These are phyloP conservation scores for Chionoecetes opilio DNA, from an alignment of 1,140 invertebrate species.

Conservation along the genomic window DNA sequence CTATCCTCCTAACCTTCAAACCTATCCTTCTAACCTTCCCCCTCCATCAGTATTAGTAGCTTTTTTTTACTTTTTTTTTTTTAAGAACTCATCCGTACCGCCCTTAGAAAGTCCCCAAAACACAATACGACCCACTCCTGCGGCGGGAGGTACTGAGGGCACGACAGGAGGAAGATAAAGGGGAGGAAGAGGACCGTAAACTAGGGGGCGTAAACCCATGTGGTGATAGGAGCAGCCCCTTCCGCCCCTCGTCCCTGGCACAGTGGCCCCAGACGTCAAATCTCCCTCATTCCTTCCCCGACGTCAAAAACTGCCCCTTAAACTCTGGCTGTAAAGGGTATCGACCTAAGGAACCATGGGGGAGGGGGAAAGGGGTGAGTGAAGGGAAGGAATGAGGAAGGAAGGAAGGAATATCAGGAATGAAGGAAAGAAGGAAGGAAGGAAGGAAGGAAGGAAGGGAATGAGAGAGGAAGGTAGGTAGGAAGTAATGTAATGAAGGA, in stretches of 20 bases:
- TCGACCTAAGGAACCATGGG: background rate
- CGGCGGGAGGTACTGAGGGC: no score
- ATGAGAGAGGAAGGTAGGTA: background rate
- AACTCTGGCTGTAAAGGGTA: background rate
- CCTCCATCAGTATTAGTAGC: background rate
- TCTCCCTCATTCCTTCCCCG: background rate
- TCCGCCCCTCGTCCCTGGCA: no score
- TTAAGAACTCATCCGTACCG: background rate
- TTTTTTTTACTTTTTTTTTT: background rate
- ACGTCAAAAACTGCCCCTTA: background rate
- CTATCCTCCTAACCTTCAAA: background rate
- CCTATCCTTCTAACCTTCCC: background rate
- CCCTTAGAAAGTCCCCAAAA: no score
- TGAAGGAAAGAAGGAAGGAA: background rate
- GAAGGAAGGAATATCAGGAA: background rate
- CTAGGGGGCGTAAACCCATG: no score
- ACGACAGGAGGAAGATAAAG: no score
- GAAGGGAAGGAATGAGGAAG: background rate
- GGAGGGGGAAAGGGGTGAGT: background rate
- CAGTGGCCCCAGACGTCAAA: background rate
- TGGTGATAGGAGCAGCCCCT: no score
- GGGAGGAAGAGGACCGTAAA: no score
- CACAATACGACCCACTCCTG: no score
- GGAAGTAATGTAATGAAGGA: background rate
- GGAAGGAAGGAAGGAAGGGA: background rate